phyloP scores from a whole-genome alignment of 1,140 invertebrate species.

The Drosophila orena region DNA sequence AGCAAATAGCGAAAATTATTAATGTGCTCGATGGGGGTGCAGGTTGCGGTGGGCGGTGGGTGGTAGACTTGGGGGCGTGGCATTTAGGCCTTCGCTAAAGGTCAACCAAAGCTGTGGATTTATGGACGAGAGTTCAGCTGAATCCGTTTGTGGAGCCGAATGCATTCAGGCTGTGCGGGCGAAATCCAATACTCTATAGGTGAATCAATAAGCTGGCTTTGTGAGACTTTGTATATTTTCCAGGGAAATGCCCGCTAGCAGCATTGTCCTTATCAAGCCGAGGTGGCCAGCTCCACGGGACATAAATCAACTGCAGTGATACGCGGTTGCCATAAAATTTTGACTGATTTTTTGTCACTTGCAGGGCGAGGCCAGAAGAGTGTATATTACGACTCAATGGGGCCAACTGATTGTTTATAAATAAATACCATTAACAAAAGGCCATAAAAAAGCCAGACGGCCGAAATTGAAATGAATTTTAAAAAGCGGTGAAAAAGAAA shows the following conservation, averaged over 20 bases:
- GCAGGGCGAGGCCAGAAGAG: not conserved
- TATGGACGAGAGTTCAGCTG: not conserved
- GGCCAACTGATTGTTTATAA: slow-evolving; percentile 70
- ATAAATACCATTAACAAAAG: slow-evolving; percentile 54
- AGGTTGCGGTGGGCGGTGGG: too few species aligned
- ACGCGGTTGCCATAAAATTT: slow-evolving; percentile 20
- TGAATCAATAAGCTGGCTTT: not conserved
- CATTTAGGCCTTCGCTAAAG: slow-evolving; percentile 31
- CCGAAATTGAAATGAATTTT: slow-evolving; percentile 47
- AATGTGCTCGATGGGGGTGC: slow-evolving; percentile 44
- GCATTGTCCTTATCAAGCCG: not conserved
- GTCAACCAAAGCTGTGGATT: slow-evolving; percentile 4
- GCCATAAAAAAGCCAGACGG: slow-evolving; percentile 25
- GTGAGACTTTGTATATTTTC: not conserved
- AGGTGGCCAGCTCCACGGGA: not conserved
- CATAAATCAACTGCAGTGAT: slow-evolving; percentile 42
- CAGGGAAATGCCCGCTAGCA: not conserved
- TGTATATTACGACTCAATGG: slow-evolving; percentile 59
- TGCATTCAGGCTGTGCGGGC: not conserved
- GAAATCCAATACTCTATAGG: not conserved
- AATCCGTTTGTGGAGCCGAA: not conserved
- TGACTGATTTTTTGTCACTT: slow-evolving; percentile 33
- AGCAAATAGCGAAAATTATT: slow-evolving; percentile 81
- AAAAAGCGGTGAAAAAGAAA: slow-evolving; percentile 42
- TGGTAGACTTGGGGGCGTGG: slow-evolving; percentile 4